Evolutionary conservation across 2,113 vertebrate species (phyloP).

Genomic region (Camelus dromedarius): DNA sequence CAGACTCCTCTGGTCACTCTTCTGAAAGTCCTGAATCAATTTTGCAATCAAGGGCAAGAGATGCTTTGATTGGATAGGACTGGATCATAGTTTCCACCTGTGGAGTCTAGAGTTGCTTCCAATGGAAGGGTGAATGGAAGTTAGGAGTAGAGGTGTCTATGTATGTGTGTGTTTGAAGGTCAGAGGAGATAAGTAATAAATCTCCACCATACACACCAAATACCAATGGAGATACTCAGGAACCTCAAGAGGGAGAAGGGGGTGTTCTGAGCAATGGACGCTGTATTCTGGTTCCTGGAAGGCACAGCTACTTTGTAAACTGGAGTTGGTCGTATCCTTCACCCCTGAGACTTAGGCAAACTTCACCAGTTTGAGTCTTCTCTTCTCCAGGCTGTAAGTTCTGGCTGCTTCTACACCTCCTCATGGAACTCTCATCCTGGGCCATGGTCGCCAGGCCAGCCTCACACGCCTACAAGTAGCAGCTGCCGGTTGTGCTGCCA

Average conservation of each 20-base stretch:
- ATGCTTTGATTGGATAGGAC: background rate
- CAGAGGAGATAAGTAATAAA: background rate
- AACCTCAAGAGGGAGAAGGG: background rate
- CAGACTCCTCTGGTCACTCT: background rate
- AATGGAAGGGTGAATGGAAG: slow-evolving; percentile 8
- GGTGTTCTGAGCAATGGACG: background rate
- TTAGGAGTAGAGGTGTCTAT: background rate
- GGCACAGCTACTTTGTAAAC: background rate
- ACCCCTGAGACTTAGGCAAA: background rate
- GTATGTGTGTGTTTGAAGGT: background rate
- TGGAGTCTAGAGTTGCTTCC: background rate
- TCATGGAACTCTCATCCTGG: background rate
- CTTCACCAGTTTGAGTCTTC: background rate
- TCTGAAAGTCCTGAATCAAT: background rate
- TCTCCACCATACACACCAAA: background rate
- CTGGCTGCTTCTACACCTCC: slow-evolving; percentile 7
- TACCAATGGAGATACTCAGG: background rate
- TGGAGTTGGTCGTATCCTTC: background rate
- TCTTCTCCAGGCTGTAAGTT: background rate
- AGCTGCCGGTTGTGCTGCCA: background rate
- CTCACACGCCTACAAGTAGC: background rate
- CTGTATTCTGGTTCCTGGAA: background rate
- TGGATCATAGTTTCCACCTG: background rate
- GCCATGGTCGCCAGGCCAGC: background rate
- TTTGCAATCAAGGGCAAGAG: background rate